Evolutionary conservation across 2,797 vertebrate species (phyloP).

Genomic region (Rhincodon typus): DNA sequence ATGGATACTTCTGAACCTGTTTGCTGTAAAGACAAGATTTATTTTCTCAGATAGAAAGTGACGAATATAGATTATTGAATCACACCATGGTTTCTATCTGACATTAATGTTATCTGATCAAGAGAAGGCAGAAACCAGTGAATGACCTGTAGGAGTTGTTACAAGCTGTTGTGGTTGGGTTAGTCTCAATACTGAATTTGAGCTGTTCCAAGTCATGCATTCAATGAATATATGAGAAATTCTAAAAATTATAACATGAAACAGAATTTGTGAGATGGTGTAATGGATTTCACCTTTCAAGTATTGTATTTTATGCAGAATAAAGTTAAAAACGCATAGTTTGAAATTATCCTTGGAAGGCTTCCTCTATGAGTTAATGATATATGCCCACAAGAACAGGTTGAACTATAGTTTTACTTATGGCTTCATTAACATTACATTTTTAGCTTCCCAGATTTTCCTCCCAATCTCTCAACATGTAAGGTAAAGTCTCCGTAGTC

Average conservation of each 20-base stretch:
- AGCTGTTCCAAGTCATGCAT: background rate
- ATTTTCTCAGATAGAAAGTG: background rate
- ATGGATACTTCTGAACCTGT: background rate
- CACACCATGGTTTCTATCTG: background rate
- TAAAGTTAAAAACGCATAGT: background rate
- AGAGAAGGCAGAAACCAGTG: background rate
- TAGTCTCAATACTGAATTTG: background rate
- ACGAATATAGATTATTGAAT: background rate
- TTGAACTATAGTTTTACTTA: background rate
- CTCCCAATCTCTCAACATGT: background rate
- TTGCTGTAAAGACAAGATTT: background rate
- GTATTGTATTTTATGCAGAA: background rate
- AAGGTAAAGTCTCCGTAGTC: background rate
- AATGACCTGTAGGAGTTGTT: background rate
- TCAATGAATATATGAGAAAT: background rate
- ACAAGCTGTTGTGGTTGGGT: no score
- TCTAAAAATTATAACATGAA: background rate
- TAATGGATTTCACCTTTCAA: constrained; percentile 8
- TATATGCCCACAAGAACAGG: background rate
- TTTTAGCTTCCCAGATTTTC: background rate
- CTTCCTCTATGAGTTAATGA: background rate
- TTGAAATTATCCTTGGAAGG: background rate
- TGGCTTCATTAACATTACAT: background rate
- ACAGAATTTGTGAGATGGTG: background rate
- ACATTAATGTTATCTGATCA: background rate